A percentile compares a stretch with the other conserved stretches of the same genome.
Conservation (phyloP, 2,113 vertebrate species). For the Glareola pratincola region DNA sequence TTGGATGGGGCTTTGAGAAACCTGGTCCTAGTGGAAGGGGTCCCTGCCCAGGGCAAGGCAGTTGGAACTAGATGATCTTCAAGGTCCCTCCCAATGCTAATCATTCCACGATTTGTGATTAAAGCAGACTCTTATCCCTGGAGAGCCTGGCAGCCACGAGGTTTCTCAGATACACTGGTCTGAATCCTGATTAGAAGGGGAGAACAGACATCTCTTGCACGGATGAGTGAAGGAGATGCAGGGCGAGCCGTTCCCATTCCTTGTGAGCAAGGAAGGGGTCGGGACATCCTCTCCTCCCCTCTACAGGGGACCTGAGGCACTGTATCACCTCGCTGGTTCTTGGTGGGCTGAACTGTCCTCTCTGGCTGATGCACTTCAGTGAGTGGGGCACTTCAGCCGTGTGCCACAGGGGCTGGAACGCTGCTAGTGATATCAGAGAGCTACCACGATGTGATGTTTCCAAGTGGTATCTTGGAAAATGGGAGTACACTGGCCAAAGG, state of each 20-base stretch:
- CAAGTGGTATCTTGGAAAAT: background rate
- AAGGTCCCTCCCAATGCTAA: background rate
- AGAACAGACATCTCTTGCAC: background rate
- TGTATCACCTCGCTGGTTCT: background rate
- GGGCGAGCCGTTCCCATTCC: background rate
- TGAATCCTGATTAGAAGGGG: background rate
- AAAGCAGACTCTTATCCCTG: background rate
- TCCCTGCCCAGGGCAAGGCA: background rate
- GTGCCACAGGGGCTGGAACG: background rate
- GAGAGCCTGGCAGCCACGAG: background rate
- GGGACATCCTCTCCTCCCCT: background rate
- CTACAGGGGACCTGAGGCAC: too few species aligned
- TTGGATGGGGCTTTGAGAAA: background rate
- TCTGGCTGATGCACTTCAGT: background rate
- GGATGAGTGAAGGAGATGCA: background rate
- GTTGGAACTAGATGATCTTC: background rate
- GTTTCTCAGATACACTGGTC: background rate
- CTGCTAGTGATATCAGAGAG: background rate
- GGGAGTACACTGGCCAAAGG: background rate
- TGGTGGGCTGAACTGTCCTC: background rate
- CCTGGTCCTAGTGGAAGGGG: background rate
- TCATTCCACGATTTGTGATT: background rate
- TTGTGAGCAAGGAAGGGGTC: background rate
- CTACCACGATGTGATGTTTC: accelerated
- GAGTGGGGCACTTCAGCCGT: background rate